Base-by-base conservation (phyloP, 2,113 vertebrate genomes). In the Dryoscopus gambensis region DNA sequence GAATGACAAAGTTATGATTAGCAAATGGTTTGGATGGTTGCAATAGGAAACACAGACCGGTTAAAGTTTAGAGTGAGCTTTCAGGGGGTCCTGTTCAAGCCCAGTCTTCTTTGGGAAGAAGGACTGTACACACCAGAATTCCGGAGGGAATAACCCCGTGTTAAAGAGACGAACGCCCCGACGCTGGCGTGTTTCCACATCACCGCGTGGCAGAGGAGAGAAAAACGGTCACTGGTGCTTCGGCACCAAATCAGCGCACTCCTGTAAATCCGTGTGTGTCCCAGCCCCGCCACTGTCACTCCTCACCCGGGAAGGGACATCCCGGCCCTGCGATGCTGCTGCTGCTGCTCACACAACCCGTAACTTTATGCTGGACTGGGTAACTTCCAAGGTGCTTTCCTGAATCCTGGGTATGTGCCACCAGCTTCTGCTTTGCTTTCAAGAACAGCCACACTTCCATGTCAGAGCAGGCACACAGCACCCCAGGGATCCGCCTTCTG, bases 1-100 rank as follows among this genome's bases (percentile, higher is more conserved):
- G 96, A 96, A 97, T 82, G 94, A 94, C 91, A 95, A 96, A 95
- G 85, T 95, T 96, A 96, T 27, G 95, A 87, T 95, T 96, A 96
- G 96, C 96, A 82, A 94, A 91, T 47, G 82, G 93, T n/a, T 92
- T 50, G 89, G 83, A 91, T 93, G 88, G 67, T 90, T 39, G 56
- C 74, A 80, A 37, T 33, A 71, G 91, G 97, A 86, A 94, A 96
- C 90, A 90, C 88, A 86, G 91, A 96, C 37, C 40, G 21, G 95
- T 96, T 95, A 76, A 68, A 70, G 76, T 85, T 95, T 6, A 85
- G 84, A 49, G 17, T 3, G 84, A 68, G 24, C 12, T 60, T 53
- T 55, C 2, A 3, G 46, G 63, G 68, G 24, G 67, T 80, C 74
- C 94, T 22, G 47, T 8, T 25, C 89, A 62, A 39, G 27, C 49